Evolutionary conservation across 2,797 vertebrate species (phyloP).

Genomic region (Pachyuromys duprasi): DNA sequence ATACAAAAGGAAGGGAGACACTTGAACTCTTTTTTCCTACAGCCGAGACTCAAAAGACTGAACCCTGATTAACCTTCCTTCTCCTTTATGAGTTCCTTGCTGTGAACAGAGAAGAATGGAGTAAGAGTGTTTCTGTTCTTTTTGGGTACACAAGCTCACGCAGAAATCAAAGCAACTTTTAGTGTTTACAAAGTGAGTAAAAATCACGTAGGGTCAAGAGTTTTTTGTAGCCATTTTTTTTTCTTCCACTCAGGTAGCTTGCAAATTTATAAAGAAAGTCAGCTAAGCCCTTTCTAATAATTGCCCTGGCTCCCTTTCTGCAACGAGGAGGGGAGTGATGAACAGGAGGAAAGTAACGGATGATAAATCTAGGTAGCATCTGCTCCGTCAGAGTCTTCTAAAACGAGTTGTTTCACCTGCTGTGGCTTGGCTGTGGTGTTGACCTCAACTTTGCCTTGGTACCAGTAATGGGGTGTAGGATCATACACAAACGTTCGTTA

Average conservation of each 20-base stretch:
- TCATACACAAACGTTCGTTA: background rate
- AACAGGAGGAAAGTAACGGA: background rate
- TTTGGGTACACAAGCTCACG: background rate
- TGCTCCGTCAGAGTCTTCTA: background rate
- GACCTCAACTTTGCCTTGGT: background rate
- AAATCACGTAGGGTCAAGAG: constrained; percentile 28
- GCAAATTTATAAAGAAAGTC: constrained; percentile 20
- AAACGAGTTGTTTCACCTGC: background rate
- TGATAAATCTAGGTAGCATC: background rate
- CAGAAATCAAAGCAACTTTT: background rate
- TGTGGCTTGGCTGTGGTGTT: background rate
- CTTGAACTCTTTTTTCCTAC: background rate
- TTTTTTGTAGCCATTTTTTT: constrained; percentile 15
- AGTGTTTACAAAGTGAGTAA: constrained; percentile 7
- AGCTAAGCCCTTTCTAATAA: background rate
- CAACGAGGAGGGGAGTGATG: background rate
- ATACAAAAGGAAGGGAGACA: constrained; percentile 15
- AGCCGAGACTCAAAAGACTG: background rate
- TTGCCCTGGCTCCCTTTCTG: background rate
- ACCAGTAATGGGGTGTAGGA: background rate
- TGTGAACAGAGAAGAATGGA: constrained; percentile 1
- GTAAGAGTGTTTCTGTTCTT: background rate
- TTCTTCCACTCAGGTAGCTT: constrained; percentile 10
- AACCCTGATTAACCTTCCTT: background rate
- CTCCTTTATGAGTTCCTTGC: background rate